Base-by-base conservation (phyloP, 2,888 invertebrate genomes). In the Plebejus argus region DNA sequence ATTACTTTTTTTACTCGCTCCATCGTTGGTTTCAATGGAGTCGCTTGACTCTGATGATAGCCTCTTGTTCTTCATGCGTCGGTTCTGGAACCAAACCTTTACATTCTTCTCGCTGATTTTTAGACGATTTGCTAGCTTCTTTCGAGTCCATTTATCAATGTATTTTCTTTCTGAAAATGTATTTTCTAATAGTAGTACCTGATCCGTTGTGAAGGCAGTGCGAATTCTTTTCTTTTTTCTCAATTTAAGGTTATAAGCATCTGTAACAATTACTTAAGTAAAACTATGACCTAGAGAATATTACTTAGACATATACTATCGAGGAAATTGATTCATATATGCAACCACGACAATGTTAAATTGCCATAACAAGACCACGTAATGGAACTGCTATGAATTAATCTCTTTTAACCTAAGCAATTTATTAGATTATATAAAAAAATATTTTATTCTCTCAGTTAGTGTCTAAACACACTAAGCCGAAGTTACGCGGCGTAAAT, bases 81-180 rank as follows among this genome's bases (percentile, higher is more conserved):
- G 93, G 85, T 97, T 97, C 85, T 98, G 97, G 86, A 97, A 98
- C 97, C 97, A 97, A 58, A 97, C 96, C 87, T 97, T 97, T 78
- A 98, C 95, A 85, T 96, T 96, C 77, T 96, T 94, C 82, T 97
- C 97, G 1, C 95, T 94, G 3, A 98, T 92, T 72, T 93, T 94
- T 0, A 97, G 89, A 1, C 88, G 82, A 0, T 94, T 87, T 0
- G 97, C 96, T 85, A 98, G 92, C 81, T 96, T 95, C 66, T 95
- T 95, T 61, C 97, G 94, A 66, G 95, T 89, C 0, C 96, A 95
- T 3, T 96, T 91, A 82, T 96, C 95, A 1, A 97, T 89, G 86
- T 97, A 97, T 79, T 95, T 95, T 79, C 94, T 94, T 10, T 95
- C 82, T 0, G 79, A 56, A 78, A 84, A 92, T 3, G 81, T 82